These are phyloP conservation scores for Parnassius orleans DNA, from an alignment of 2,888 invertebrate genomes.

Conservation along the genomic window DNA sequence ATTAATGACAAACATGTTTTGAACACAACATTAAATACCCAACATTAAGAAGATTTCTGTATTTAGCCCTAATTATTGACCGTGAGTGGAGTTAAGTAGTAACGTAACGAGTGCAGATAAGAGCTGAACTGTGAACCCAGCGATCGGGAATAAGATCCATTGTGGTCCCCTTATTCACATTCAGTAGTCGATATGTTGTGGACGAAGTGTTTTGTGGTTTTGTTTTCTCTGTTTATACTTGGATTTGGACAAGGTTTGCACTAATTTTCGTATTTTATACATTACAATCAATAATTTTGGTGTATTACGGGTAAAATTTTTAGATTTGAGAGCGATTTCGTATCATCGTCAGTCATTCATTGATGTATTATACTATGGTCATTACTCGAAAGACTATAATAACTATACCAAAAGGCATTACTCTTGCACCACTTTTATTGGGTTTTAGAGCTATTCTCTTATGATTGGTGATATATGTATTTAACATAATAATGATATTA, in stretches of 20 bases:
- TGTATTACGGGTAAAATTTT: too few species aligned
- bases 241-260: conserved; percentile 28
- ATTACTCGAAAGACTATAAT: too few species aligned
- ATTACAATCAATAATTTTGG: too few species aligned
- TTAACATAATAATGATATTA: too few species aligned
- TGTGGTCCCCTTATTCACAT: conserved; percentile 17
- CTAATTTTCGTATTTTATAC: not conserved
- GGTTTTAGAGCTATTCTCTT: too few species aligned
- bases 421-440: too few species aligned
- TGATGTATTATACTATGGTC: not conserved
- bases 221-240: conserved; percentile 20
- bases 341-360: not conserved
- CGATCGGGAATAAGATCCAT: conserved; percentile 21
- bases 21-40: too few species aligned
- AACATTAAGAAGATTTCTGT: too few species aligned
- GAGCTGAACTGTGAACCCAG: conserved; percentile 29
- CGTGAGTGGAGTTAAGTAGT: conserved; percentile 6
- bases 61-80: too few species aligned
- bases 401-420: too few species aligned
- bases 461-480: too few species aligned
- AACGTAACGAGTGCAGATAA: conserved; percentile 14
- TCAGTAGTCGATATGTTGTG: conserved; percentile 19
- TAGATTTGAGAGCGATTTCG: not conserved
- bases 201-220: conserved; percentile 22
- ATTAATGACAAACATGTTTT: too few species aligned